Percentiles rank a stretch among this genome's conserved stretches.
phyloP scores from a whole-genome alignment of 2,888 invertebrate genomes.

The Drosophila conformis region DNA sequence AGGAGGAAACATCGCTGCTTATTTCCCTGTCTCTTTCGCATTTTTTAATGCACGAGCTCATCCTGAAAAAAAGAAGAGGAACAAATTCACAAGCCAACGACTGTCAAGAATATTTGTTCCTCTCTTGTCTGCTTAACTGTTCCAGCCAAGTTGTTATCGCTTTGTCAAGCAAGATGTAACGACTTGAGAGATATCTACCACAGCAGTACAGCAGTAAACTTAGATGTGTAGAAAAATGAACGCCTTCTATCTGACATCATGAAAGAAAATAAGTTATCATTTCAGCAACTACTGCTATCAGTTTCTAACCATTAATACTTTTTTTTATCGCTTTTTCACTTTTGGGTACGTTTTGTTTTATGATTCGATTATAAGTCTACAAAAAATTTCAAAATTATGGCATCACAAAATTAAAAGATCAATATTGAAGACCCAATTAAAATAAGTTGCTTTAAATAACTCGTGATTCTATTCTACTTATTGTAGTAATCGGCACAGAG shows the following conservation, averaged over 20 bases:
- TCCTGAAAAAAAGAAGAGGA: conserved; percentile 36
- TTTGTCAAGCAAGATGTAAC: conserved; percentile 8
- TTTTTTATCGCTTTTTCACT: neutral
- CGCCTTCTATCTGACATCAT: neutral
- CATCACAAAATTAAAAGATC: neutral
- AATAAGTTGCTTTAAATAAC: neutral
- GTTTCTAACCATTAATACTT: neutral
- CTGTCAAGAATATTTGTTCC: conserved; percentile 1
- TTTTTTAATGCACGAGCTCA: conserved; percentile 29
- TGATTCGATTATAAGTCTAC: neutral
- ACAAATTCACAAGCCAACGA: conserved; percentile 9
- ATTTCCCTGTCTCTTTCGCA: conserved; percentile 43
- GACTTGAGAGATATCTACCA: neutral
- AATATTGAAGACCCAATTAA: neutral
- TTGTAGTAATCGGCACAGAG: neutral
- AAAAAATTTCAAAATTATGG: neutral
- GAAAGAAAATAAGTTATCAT: neutral
- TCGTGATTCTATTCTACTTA: neutral
- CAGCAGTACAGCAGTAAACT: neutral
- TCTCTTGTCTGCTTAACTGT: conserved; percentile 2
- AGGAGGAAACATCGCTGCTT: conserved; percentile 60
- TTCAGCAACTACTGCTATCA: neutral
- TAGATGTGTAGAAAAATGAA: neutral
- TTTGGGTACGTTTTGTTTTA: neutral
- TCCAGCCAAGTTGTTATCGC: neutral